Evolutionary conservation across 2,797 vertebrate genomes (phyloP), one percentile per base, ranked within the genome.

Genomic region (Tangara arthus): DNA sequence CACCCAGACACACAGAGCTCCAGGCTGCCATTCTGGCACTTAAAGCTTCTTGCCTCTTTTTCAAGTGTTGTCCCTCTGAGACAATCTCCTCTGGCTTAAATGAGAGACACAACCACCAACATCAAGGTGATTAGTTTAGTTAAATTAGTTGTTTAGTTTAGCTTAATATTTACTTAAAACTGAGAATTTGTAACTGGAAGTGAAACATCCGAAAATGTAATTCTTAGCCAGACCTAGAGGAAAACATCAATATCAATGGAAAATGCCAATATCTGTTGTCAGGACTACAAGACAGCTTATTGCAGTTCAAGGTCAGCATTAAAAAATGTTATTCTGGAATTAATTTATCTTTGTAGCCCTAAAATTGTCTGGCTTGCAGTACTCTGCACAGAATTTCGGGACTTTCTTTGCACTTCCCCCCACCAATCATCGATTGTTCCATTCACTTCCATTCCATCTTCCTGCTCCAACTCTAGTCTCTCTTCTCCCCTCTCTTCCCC

Each of bases 1-100:
- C 41, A 56, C 8, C 0, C 0, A 0, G 20, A 61, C 22, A 83
- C 20, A 18, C 15, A 34, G 32, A 63, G 23, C 46, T 88, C 22
- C 50, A 28, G 32, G n/a, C 39, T 93, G 57, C 57, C 26, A 8
- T 39, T 28, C n/a, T 22, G 53, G 34, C 9, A 41, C 19, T 18
- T 9, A 35, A 70, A 47, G 2, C 26, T 76, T 65, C 68, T 49
- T 9, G 0, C 8, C 13, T 50, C 28, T 70, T 66, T 76, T 50
- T 18, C 17, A 80, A 69, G 50, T 2, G 18, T 23, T 50, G 11
- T 30, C 37, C 70, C 18, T 27, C 60, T 70, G 24, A 27, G 22
- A 35, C n/a, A 34, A 18, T 41, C 42, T 41, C 42, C 14, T 55
- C 56, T 57, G 19, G 13, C n/a, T 86, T 46, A 39, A 81, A 8